These are phyloP conservation scores for Sminthurinus aureus DNA, from an alignment of 2,888 invertebrate species.

Conservation along the genomic window DNA sequence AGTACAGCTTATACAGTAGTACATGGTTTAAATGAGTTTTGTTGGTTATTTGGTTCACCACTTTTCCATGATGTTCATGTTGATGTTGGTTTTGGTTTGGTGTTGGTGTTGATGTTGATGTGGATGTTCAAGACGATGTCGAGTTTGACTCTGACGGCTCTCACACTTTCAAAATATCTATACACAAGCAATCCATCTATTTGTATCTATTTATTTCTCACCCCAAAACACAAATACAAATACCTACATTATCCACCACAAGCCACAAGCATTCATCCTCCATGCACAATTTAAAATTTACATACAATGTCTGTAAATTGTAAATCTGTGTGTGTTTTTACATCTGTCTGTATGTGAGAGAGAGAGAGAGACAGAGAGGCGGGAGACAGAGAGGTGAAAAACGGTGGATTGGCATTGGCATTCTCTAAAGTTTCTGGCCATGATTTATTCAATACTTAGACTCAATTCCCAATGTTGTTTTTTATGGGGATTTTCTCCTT, in stretches of 20 bases:
- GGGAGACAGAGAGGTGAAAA: not conserved
- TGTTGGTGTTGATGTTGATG: too few species aligned
- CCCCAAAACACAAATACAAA: not conserved
- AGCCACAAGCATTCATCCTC: not conserved
- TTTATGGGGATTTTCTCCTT: too few species aligned
- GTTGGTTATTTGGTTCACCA: too few species aligned
- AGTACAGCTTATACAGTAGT: too few species aligned
- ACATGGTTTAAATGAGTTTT: too few species aligned
- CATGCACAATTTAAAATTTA: not conserved
- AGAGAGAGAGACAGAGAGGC: conserved; percentile 9
- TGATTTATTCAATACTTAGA: too few species aligned
- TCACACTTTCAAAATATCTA: conserved; percentile 24
- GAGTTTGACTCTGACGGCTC: conserved; percentile 14
- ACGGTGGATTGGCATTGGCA: not conserved
- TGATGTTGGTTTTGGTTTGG: too few species aligned
- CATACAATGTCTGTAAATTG: not conserved
- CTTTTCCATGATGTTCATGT: too few species aligned
- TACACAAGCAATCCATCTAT: conserved; percentile 8
- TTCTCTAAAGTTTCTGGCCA: too few species aligned
- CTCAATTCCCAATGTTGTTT: too few species aligned
- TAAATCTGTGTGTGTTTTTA: not conserved
- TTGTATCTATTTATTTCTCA: not conserved
- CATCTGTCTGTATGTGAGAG: not conserved
- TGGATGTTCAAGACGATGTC: not conserved
- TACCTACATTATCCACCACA: not conserved